These are phyloP conservation scores for Cathartes aura DNA, from an alignment of 2,113 vertebrate genomes.

Conservation along the genomic window DNA sequence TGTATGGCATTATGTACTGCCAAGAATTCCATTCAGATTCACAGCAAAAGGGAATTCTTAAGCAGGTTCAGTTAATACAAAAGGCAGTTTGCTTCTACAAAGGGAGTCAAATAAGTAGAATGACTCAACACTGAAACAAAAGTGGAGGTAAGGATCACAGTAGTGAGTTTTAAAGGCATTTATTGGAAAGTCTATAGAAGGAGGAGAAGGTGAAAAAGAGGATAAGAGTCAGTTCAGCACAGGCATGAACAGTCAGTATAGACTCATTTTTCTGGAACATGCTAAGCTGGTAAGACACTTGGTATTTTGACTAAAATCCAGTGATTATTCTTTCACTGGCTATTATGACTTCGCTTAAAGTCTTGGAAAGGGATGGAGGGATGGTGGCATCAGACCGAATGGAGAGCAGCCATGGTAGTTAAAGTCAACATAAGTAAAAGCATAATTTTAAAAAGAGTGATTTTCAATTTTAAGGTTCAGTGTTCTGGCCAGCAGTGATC, in stretches of 20 bases:
- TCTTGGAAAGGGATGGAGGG: neutral
- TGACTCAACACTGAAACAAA: conserved; percentile 26
- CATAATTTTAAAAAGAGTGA: neutral
- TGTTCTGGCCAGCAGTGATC: neutral
- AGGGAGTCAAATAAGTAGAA: conserved; percentile 29
- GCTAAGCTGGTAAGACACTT: neutral
- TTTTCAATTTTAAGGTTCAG: neutral
- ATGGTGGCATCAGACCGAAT: neutral
- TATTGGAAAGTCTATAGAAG: neutral
- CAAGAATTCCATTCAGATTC: conserved; percentile 18
- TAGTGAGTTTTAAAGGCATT: neutral
- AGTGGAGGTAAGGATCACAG: neutral
- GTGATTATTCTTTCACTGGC: neutral
- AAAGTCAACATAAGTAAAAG: neutral
- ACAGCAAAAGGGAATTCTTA: conserved; percentile 47
- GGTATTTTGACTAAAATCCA: neutral
- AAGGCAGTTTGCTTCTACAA: conserved; percentile 28
- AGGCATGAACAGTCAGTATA: neutral
- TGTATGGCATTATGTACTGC: neutral
- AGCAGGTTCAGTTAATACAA: conserved; percentile 35
- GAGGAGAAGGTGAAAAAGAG: neutral
- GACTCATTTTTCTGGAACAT: neutral
- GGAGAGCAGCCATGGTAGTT: neutral
- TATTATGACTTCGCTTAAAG: neutral
- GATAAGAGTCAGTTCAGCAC: neutral